Conservation (phyloP, 2,113 vertebrate genomes). For the Athene noctua region DNA sequence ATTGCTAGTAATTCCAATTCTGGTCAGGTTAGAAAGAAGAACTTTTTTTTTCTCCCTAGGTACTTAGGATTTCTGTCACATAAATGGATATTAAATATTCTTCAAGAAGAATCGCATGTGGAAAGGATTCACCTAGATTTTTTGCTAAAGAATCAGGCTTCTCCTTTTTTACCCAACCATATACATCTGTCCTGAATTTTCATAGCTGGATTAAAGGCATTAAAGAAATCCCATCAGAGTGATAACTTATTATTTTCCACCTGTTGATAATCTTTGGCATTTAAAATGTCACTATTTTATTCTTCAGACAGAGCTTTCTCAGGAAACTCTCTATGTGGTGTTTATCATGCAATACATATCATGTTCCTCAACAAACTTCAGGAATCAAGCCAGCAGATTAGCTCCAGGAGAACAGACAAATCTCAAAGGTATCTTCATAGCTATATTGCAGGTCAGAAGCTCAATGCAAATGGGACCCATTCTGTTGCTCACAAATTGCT, state of each 20-base stretch:
- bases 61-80: background rate
- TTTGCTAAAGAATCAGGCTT: background rate
- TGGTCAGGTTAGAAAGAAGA: background rate
- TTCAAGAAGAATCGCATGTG: background rate
- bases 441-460: slow-evolving; percentile 58
- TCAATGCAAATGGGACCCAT: slow-evolving; percentile 37
- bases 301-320: slow-evolving; percentile 23
- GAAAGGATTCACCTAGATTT: background rate
- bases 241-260: slow-evolving; percentile 1
- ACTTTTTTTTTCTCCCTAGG: fast-evolving
- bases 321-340: background rate
- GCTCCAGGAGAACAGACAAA: slow-evolving; percentile 53
- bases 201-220: background rate
- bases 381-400: slow-evolving; percentile 54
- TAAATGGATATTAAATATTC: background rate
- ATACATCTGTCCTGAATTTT: background rate
- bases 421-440: slow-evolving; percentile 50
- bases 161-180: background rate
- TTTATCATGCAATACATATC: slow-evolving; percentile 41
- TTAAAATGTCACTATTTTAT: slow-evolving; percentile 20
- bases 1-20: background rate
- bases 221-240: background rate
- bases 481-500: slow-evolving; percentile 59
- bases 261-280: slow-evolving; percentile 33
- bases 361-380: slow-evolving; percentile 49